Conservation (phyloP, 1,140 invertebrate genomes). For the Himalopsyche phryganea region DNA sequence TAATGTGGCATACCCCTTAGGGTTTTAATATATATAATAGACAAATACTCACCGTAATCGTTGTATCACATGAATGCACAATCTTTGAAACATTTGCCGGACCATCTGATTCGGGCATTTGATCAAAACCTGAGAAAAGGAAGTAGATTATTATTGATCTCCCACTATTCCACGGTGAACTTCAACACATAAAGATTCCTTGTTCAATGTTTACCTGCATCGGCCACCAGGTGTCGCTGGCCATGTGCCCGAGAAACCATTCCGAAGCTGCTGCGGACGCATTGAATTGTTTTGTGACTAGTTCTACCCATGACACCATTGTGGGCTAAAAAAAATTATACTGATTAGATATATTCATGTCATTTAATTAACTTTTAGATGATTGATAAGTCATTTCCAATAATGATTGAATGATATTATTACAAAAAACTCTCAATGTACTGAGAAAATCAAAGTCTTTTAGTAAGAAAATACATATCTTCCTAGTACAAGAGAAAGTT, state of each 20-base stretch:
- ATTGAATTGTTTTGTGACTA: constrained; percentile 92
- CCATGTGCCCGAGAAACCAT: constrained; percentile 92
- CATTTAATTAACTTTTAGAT: too few relatives aligned
- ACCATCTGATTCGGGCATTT: constrained; percentile 96
- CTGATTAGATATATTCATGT: too few relatives aligned
- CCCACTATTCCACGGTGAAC: too few relatives aligned
- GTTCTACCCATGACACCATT: constrained; percentile 94
- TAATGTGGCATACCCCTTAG: too few relatives aligned
- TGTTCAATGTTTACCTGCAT: constrained; percentile 68
- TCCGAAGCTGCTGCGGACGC: constrained; percentile 85
- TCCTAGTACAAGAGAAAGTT: too few relatives aligned
- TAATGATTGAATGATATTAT: too few relatives aligned
- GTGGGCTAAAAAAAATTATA: constrained; percentile 65
- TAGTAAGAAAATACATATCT: too few relatives aligned
- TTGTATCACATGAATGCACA: constrained; percentile 92
- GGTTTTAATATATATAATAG: too few relatives aligned
- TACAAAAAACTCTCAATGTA: too few relatives aligned
- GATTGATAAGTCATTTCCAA: too few relatives aligned
- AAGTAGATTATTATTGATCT: constrained; percentile 2
- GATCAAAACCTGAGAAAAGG: constrained; percentile 67
- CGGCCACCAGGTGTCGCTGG: constrained; percentile 89
- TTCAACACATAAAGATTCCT: too few relatives aligned
- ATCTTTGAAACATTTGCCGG: constrained; percentile 87
- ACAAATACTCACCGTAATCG: constrained; percentile 62
- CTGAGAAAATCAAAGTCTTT: too few relatives aligned